Percentiles rank a stretch among this genome's conserved stretches.
Evolutionary conservation across 2,113 vertebrate genomes (phyloP).

Genomic region (Craseonycteris thonglongyai): DNA sequence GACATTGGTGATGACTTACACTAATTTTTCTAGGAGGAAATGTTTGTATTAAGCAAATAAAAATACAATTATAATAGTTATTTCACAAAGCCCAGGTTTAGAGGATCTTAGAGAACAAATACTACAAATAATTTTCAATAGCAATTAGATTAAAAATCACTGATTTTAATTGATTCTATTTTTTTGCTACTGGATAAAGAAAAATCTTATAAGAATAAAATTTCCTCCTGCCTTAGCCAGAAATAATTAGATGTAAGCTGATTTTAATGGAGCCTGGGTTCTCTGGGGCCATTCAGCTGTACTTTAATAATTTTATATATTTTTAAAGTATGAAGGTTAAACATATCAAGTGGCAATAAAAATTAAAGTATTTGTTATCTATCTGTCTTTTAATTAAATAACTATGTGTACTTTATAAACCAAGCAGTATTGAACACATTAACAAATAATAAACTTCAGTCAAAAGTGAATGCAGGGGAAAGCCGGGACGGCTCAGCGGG

Average conservation of each 20-base stretch:
- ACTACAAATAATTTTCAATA: conserved; percentile 84
- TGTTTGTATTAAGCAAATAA: conserved; percentile 66
- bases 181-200: conserved; percentile 86
- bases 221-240: conserved; percentile 90
- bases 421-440: conserved; percentile 69
- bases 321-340: conserved; percentile 84
- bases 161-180: conserved; percentile 59
- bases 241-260: conserved; percentile 90
- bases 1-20: conserved; percentile 60
- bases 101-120: conserved; percentile 78
- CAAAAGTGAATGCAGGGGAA: conserved; percentile 43
- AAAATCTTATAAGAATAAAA: conserved; percentile 88
- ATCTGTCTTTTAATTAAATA: conserved; percentile 71
- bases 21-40: conserved; percentile 65
- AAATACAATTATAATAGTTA: conserved; percentile 66
- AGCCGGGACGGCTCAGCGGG: too few species aligned
- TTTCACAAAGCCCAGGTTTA: conserved; percentile 78
- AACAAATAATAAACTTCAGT: conserved; percentile 72
- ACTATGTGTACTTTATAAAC: conserved; percentile 58
- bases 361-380: conserved; percentile 71
- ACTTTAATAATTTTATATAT: conserved; percentile 89
- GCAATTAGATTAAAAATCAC: conserved; percentile 86
- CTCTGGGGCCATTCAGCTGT: conserved; percentile 82
- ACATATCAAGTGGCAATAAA: conserved; percentile 83
- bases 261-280: conserved; percentile 84